These are phyloP conservation scores for Rhinoraja longicauda DNA, from an alignment of 2,797 vertebrate genomes.

Conservation along the genomic window DNA sequence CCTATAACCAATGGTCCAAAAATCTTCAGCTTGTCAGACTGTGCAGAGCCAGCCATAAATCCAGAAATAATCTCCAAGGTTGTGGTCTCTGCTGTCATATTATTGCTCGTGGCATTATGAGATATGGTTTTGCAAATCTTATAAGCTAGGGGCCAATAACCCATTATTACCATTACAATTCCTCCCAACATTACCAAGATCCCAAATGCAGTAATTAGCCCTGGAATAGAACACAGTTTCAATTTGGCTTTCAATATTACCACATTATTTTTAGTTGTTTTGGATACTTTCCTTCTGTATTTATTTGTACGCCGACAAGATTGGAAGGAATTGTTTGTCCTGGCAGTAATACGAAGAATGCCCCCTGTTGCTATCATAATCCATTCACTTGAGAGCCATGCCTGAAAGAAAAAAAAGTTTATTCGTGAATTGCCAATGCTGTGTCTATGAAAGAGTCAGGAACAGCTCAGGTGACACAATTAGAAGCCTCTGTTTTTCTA, in stretches of 20 bases:
- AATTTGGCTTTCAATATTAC: slow-evolving; percentile 95
- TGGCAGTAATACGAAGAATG: slow-evolving; percentile 87
- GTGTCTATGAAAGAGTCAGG: not conserved
- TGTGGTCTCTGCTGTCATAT: slow-evolving; percentile 48
- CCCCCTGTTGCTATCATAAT: slow-evolving; percentile 95
- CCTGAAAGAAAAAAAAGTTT: not conserved
- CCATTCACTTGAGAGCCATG: not conserved
- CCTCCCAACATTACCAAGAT: slow-evolving; percentile 81
- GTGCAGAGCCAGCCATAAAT: slow-evolving; percentile 78
- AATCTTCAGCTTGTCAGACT: slow-evolving; percentile 94
- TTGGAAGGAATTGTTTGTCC: slow-evolving; percentile 86
- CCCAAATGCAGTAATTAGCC: slow-evolving; percentile 80
- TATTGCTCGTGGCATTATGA: slow-evolving; percentile 41
- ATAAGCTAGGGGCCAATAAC: slow-evolving; percentile 87
- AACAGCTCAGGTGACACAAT: not conserved
- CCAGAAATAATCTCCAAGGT: slow-evolving; percentile 68
- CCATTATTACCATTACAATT: slow-evolving; percentile 84
- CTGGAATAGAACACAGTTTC: slow-evolving; percentile 81
- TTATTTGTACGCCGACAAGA: slow-evolving; percentile 78
- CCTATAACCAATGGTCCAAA: slow-evolving; percentile 94
- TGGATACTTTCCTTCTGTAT: slow-evolving; percentile 79
- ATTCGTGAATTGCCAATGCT: not conserved
- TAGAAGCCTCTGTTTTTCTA: not conserved
- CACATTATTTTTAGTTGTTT: slow-evolving; percentile 87
- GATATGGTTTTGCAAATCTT: slow-evolving; percentile 17